phyloP scores from a whole-genome alignment of 2,888 invertebrate genomes.

The Lasioglossum villosulum region DNA sequence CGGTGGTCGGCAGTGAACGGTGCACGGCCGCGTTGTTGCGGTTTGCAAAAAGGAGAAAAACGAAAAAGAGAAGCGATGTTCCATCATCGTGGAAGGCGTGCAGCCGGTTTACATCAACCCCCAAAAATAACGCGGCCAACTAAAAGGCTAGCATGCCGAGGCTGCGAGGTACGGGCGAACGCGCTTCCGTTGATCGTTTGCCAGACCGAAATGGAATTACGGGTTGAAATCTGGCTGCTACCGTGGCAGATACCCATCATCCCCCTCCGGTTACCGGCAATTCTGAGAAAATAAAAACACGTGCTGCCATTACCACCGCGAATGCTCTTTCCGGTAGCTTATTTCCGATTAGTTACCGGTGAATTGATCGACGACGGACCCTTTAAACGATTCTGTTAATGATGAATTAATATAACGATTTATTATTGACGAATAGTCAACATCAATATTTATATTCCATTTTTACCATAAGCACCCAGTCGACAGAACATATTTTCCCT shows the following conservation, averaged over 20 bases:
- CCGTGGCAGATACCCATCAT: constrained; percentile 3
- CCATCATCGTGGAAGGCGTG: constrained; percentile 31
- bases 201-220: constrained; percentile 47
- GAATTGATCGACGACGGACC: background rate
- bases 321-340: background rate
- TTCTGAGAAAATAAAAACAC: constrained; percentile 15
- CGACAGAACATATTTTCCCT: no score
- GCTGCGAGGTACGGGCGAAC: background rate
- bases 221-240: constrained; percentile 10
- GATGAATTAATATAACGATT: no score
- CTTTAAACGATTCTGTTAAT: no score
- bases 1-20: background rate
- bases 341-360: background rate
- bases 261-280: background rate
- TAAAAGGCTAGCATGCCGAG: constrained; percentile 25
- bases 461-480: no score
- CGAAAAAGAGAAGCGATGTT: constrained; percentile 37
- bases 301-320: background rate
- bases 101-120: constrained; percentile 66
- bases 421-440: no score
- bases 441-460: no score
- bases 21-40: constrained; percentile 9
- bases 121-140: constrained; percentile 64
- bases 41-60: constrained; percentile 9
- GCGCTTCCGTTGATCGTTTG: constrained; percentile 22